Percentiles rank a stretch among this genome's conserved stretches.
phyloP scores from a whole-genome alignment of 2,888 invertebrate genomes.

The Eupsilia transversa region DNA sequence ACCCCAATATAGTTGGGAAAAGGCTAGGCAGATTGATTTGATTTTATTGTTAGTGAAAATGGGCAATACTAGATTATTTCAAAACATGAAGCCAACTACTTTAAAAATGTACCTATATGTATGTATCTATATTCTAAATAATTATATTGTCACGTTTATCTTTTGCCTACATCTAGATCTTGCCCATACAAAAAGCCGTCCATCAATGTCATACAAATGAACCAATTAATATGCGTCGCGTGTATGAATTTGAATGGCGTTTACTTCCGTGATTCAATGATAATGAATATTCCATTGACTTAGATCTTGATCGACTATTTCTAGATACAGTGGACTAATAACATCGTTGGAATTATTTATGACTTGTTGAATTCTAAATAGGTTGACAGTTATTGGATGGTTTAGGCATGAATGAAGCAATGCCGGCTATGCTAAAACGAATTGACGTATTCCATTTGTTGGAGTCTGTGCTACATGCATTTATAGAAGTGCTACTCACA shows the following conservation, averaged over 20 bases:
- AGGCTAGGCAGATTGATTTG: no score
- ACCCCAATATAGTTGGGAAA: no score
- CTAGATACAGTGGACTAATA: conserved; percentile 58
- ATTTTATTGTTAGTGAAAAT: neutral
- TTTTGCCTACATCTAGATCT: conserved; percentile 55
- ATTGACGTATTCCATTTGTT: neutral
- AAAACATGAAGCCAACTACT: neutral
- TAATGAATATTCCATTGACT: conserved; percentile 62
- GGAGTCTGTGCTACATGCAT: no score
- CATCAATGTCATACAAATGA: conserved; percentile 65
- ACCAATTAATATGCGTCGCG: conserved; percentile 62
- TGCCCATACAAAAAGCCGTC: conserved; percentile 50
- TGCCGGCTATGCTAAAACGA: neutral
- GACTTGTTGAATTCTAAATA: conserved; percentile 35
- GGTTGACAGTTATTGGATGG: conserved; percentile 44
- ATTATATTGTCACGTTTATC: conserved; percentile 15
- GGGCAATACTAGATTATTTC: neutral
- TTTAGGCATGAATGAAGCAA: conserved; percentile 21
- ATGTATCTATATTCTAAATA: neutral
- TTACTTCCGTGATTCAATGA: conserved; percentile 64
- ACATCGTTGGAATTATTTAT: conserved; percentile 57
- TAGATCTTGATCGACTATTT: conserved; percentile 59
- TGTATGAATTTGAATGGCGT: conserved; percentile 67
- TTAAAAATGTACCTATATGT: neutral
- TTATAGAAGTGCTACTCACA: neutral